These are phyloP conservation scores for Ciona savignyi DNA, from an alignment of 23 tunicate species.

Conservation along the genomic window DNA sequence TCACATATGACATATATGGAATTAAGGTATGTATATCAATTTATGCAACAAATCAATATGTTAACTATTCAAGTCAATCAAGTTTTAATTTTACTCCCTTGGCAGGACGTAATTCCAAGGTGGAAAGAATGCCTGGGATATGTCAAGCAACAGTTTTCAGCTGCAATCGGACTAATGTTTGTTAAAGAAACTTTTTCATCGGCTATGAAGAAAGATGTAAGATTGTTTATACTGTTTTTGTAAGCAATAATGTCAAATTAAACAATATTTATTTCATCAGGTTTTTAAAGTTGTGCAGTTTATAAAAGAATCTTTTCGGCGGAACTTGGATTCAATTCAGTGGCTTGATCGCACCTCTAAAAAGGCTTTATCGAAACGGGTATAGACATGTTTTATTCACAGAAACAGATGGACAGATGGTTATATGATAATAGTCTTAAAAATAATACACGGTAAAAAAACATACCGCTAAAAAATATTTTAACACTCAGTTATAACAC, in stretches of 20 bases:
- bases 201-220: constrained; percentile 15
- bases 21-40: background rate
- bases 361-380: background rate
- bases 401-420: no score
- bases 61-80: no score
- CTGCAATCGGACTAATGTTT: constrained; percentile 37
- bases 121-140: constrained; percentile 36
- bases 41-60: background rate
- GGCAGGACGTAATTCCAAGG: constrained; percentile 4
- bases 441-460: no score
- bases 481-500: no score
- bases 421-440: no score
- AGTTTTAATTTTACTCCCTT: no score
- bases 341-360: background rate
- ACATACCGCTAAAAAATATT: no score
- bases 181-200: constrained; percentile 24
- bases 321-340: background rate
- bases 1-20: constrained; percentile 9
- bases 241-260: no score
- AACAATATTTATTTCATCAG: background rate
- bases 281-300: background rate
- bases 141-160: constrained; percentile 38
- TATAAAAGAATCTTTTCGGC: background rate
- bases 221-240: background rate
- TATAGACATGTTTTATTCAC: no score